phyloP scores from a whole-genome alignment of 2,113 vertebrate species.

The Penelope pileata region DNA sequence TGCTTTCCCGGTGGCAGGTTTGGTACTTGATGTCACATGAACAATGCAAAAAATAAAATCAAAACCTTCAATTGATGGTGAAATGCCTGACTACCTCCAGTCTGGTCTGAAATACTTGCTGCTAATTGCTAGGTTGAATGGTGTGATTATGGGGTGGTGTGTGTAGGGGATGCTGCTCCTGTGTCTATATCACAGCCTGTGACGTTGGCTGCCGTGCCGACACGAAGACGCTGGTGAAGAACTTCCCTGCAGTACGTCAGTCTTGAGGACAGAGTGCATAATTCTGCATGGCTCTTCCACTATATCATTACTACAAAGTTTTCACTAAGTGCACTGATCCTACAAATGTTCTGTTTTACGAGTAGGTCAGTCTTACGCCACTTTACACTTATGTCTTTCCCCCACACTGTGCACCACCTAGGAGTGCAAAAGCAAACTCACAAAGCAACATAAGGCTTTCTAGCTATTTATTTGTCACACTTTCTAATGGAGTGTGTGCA shows the following conservation, averaged over 20 bases:
- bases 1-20: fast-evolving
- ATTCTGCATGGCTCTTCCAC: background rate
- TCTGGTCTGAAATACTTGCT: background rate
- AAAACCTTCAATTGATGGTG: background rate
- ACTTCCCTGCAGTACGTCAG: background rate
- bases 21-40: background rate
- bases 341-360: background rate
- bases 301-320: background rate
- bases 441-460: background rate
- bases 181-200: fast-evolving
- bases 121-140: conserved; percentile 52
- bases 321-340: background rate
- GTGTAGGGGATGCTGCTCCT: fast-evolving
- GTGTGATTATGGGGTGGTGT: background rate
- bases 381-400: background rate
- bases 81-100: background rate
- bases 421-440: background rate
- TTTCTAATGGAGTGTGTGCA: conserved; percentile 32
- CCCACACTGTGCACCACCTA: background rate
- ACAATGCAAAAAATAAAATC: background rate
- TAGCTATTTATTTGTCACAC: conserved; percentile 36
- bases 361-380: background rate
- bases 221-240: fast-evolving
- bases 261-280: background rate
- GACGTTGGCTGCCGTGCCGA: fast-evolving